phyloP scores from a whole-genome alignment of 2,113 vertebrate genomes.

The Onychostoma macrolepis region DNA sequence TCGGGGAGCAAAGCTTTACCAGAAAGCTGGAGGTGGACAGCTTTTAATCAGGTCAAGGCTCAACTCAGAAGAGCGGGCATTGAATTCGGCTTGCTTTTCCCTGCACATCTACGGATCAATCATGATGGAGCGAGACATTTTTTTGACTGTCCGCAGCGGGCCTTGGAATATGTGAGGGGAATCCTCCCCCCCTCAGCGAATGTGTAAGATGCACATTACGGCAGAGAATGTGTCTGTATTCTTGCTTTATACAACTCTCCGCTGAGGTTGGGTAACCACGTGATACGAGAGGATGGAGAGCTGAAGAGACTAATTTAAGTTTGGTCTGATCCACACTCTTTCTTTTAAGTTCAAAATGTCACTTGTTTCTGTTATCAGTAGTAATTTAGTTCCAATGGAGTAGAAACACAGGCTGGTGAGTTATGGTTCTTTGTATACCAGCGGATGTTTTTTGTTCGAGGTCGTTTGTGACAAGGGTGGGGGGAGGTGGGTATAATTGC shows the following conservation, averaged over 20 bases:
- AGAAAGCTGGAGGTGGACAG: neutral
- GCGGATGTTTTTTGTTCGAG: neutral
- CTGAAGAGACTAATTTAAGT: too few relatives aligned
- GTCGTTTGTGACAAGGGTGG: neutral
- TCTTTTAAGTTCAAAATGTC: neutral
- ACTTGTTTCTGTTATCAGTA: neutral
- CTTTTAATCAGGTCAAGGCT: neutral
- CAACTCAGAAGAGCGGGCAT: neutral
- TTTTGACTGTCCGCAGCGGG: neutral
- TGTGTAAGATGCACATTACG: neutral
- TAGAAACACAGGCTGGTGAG: neutral
- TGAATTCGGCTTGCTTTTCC: conserved; percentile 3
- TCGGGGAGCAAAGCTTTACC: neutral
- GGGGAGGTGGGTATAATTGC: too few relatives aligned
- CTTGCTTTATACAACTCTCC: too few relatives aligned
- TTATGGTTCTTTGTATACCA: conserved; percentile 14
- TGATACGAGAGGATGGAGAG: too few relatives aligned
- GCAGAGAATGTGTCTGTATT: neutral
- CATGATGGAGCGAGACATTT: neutral
- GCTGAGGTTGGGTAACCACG: too few relatives aligned
- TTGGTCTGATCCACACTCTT: neutral
- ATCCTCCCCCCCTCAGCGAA: neutral
- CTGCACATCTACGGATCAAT: neutral
- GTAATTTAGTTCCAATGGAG: neutral
- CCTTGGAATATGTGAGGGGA: neutral